Conservation (phyloP, 2,113 vertebrate genomes). For the Nanorana parkeri region DNA sequence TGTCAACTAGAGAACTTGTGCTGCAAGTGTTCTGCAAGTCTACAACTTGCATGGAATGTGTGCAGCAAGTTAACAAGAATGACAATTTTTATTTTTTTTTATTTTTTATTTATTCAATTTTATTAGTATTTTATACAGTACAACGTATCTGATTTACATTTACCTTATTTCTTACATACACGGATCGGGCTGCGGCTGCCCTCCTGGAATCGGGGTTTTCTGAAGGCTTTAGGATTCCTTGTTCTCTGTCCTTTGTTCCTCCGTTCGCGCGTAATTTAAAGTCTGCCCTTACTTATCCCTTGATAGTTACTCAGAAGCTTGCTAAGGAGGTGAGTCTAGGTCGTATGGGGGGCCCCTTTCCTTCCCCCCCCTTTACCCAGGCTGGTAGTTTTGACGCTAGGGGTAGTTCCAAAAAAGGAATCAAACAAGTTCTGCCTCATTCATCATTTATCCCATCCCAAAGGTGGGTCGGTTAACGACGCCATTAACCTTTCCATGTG, state of each 20-base stretch:
- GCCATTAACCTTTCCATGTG: neutral
- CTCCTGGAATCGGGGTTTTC: neutral
- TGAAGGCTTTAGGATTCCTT: neutral
- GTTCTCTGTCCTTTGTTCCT: neutral
- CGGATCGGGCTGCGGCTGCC: too few species aligned
- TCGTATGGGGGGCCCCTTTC: neutral
- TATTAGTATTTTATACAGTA: too few species aligned
- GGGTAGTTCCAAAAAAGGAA: too few species aligned
- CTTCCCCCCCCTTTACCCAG: neutral
- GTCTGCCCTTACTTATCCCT: neutral
- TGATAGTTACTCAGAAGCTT: neutral
- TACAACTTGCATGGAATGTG: too few species aligned
- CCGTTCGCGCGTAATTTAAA: neutral
- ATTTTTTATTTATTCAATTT: too few species aligned
- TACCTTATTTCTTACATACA: too few species aligned
- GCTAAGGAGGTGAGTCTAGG: neutral
- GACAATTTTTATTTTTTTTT: too few species aligned
- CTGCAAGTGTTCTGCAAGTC: too few species aligned
- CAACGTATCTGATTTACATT: too few species aligned
- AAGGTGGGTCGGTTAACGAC: neutral
- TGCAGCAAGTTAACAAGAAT: too few species aligned
- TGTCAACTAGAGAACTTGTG: too few species aligned
- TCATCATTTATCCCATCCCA: neutral
- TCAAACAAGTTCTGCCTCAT: neutral
- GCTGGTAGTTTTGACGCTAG: neutral